Evolutionary conservation across 2,888 invertebrate species (phyloP).

Genomic region (Oxycera nigricornis): DNA sequence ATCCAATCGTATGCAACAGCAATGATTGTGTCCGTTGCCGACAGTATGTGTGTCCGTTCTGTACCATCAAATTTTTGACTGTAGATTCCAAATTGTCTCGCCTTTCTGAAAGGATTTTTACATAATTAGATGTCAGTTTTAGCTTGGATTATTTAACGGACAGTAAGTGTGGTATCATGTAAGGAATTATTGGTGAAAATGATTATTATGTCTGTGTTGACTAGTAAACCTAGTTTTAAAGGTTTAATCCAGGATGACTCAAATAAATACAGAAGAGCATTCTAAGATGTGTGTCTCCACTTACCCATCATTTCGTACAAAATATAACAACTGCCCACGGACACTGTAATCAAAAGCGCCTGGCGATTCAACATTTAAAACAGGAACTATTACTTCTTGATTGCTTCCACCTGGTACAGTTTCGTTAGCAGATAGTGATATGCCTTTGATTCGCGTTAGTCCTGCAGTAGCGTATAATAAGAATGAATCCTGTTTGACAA

Average conservation of each 20-base stretch:
- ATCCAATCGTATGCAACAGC: constrained; percentile 87
- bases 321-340: constrained; percentile 68
- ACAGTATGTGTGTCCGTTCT: constrained; percentile 66
- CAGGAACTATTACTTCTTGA: constrained; percentile 72
- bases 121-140: no score
- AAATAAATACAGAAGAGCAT: constrained; percentile 21
- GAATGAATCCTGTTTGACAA: constrained; percentile 68
- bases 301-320: constrained; percentile 66
- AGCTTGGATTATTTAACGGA: background rate
- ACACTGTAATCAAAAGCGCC: constrained; percentile 75
- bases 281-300: no score
- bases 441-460: constrained; percentile 76
- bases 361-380: constrained; percentile 71
- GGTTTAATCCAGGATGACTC: background rate
- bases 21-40: constrained; percentile 65
- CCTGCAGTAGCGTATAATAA: constrained; percentile 71
- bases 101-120: constrained; percentile 38
- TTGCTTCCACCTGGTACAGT: constrained; percentile 47
- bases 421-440: constrained; percentile 59
- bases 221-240: constrained; percentile 8
- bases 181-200: no score
- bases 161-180: no score
- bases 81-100: constrained; percentile 67
- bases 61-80: constrained; percentile 71
- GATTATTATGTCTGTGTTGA: no score